These are phyloP conservation scores for Poeciliopsis prolifica DNA, from an alignment of 2,113 vertebrate genomes.

Conservation along the genomic window DNA sequence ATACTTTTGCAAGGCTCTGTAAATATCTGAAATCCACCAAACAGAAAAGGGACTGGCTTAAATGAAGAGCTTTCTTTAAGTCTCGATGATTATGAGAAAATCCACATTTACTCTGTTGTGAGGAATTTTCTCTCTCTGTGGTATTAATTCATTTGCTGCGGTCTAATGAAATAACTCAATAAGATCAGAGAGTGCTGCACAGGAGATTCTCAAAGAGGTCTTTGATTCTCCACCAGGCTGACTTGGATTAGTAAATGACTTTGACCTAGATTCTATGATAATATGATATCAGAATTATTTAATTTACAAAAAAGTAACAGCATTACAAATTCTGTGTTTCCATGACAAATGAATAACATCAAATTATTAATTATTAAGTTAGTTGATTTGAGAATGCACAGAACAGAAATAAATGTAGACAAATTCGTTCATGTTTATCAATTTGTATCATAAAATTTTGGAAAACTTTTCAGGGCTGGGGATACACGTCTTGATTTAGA, in stretches of 20 bases:
- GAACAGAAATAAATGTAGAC: too few relatives aligned
- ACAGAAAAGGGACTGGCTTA: not conserved
- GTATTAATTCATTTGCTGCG: not conserved
- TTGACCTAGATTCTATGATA: conserved; percentile 26
- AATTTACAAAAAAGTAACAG: not conserved
- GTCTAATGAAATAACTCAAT: conserved; percentile 40
- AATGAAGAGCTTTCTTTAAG: not conserved
- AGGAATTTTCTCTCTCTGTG: not conserved
- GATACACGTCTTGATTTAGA: not conserved
- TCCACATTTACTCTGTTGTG: not conserved
- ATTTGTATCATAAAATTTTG: not conserved
- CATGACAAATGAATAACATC: too few relatives aligned
- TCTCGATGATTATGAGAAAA: not conserved
- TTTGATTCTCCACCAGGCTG: conserved; percentile 16
- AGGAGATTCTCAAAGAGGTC: conserved; percentile 38
- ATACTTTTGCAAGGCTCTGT: not conserved
- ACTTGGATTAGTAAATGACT: conserved; percentile 11
- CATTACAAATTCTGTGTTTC: not conserved
- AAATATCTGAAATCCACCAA: not conserved
- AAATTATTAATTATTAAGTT: too few relatives aligned
- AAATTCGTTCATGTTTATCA: not conserved
- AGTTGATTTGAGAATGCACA: too few relatives aligned
- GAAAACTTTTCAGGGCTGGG: not conserved
- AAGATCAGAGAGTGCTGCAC: conserved; percentile 7
- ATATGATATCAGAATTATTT: not conserved